A percentile compares a stretch with the other conserved stretches of the same genome.
phyloP scores from a whole-genome alignment of 1,140 invertebrate genomes.

The Odontomachus brunneus region DNA sequence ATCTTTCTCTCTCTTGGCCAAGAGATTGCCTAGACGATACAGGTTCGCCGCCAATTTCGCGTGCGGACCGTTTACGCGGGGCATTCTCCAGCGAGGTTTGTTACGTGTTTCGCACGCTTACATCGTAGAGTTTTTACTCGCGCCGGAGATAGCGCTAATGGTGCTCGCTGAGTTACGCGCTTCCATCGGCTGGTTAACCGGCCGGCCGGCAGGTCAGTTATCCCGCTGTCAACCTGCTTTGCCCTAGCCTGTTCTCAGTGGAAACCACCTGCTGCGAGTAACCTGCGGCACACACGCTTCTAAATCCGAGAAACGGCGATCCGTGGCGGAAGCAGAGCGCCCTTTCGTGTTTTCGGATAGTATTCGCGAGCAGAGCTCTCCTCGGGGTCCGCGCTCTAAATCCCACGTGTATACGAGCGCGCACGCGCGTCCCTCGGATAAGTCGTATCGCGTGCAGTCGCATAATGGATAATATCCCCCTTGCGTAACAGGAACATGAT shows the following conservation, averaged over 20 bases:
- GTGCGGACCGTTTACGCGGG: slow-evolving; percentile 22
- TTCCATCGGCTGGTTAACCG: slow-evolving; percentile 75
- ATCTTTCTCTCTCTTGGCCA: neutral
- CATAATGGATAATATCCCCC: slow-evolving; percentile 18
- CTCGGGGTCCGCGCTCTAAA: neutral
- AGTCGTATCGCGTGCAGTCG: slow-evolving; percentile 29
- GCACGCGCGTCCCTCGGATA: neutral
- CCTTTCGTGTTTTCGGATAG: slow-evolving; percentile 56
- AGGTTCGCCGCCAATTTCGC: slow-evolving; percentile 27
- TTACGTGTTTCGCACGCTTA: slow-evolving; percentile 73
- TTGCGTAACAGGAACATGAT: slow-evolving; percentile 27
- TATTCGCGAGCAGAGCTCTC: neutral
- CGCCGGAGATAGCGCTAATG: slow-evolving; percentile 79
- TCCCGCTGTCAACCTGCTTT: slow-evolving; percentile 67
- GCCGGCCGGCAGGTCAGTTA: slow-evolving; percentile 56
- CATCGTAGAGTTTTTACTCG: slow-evolving; percentile 62
- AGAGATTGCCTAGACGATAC: neutral
- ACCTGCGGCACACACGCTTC: slow-evolving; percentile 67
- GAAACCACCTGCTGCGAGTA: slow-evolving; percentile 80
- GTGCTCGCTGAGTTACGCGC: slow-evolving; percentile 81
- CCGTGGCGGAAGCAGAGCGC: slow-evolving; percentile 50
- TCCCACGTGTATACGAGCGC: neutral
- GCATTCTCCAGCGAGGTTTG: neutral
- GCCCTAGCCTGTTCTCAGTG: slow-evolving; percentile 39
- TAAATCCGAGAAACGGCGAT: slow-evolving; percentile 76